A percentile compares a stretch with the other conserved stretches of the same genome.
phyloP scores from a whole-genome alignment of 2,888 invertebrate genomes.

The Arctia plantaginis region DNA sequence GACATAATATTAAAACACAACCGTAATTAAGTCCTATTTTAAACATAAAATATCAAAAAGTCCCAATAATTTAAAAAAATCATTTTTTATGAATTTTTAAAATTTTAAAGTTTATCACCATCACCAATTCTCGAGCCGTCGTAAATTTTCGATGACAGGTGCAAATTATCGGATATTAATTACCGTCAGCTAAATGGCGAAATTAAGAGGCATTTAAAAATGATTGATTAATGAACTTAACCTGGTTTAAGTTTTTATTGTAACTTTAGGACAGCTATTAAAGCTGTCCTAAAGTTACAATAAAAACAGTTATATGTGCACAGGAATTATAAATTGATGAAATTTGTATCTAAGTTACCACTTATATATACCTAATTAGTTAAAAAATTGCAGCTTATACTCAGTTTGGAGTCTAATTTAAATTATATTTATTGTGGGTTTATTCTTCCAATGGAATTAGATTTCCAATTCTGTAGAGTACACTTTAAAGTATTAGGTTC shows the following conservation, averaged over 20 bases:
- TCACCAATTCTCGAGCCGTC: neutral
- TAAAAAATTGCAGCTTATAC: neutral
- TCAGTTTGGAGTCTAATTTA: neutral
- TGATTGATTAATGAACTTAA: constrained; percentile 5
- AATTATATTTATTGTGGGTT: too few relatives aligned
- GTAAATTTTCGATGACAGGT: constrained; percentile 12
- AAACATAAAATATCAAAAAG: neutral
- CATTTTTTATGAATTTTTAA: neutral
- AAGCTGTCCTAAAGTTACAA: too few relatives aligned
- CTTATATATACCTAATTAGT: neutral
- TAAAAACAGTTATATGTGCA: too few relatives aligned
- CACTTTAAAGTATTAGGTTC: too few relatives aligned
- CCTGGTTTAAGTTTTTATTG: neutral
- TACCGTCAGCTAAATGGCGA: neutral
- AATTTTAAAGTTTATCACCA: neutral
- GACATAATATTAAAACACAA: neutral
- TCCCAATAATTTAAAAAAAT: neutral
- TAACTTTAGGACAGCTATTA: neutral
- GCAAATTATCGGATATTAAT: constrained; percentile 19
- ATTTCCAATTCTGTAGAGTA: too few relatives aligned
- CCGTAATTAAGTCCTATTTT: neutral
- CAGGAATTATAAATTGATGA: neutral
- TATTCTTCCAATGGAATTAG: too few relatives aligned
- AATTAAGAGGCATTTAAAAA: constrained; percentile 4
- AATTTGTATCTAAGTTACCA: neutral